Evolutionary conservation across 2,113 vertebrate genomes (phyloP).

Genomic region (Gorilla gorilla): DNA sequence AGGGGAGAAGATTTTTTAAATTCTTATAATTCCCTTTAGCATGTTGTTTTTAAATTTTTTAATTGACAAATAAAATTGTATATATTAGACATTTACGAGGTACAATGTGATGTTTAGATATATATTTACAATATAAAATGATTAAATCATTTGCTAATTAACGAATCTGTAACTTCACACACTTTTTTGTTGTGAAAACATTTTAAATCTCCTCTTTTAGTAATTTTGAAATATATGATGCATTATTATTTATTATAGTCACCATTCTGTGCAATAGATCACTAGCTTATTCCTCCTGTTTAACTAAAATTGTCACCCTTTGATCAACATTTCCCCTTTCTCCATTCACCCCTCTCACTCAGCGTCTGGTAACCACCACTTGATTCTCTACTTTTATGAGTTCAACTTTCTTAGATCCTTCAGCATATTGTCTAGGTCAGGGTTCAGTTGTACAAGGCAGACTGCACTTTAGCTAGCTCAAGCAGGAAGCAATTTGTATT

Average conservation of each 20-base stretch:
- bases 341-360: background rate
- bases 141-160: background rate
- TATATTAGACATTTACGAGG: background rate
- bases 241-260: background rate
- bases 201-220: background rate
- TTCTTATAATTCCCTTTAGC: background rate
- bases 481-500: background rate
- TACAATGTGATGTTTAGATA: background rate
- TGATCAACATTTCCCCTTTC: background rate
- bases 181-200: background rate
- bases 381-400: background rate
- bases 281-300: background rate
- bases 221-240: background rate
- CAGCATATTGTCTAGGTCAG: background rate
- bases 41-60: background rate
- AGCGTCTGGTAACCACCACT: background rate
- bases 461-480: background rate
- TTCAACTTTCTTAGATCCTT: background rate
- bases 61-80: background rate
- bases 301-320: background rate
- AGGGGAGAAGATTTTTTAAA: background rate
- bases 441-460: background rate
- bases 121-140: background rate
- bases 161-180: background rate
- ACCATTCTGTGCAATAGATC: background rate